Base-by-base conservation (phyloP, 2,888 invertebrate species). In the Quadroppia sp. region DNA sequence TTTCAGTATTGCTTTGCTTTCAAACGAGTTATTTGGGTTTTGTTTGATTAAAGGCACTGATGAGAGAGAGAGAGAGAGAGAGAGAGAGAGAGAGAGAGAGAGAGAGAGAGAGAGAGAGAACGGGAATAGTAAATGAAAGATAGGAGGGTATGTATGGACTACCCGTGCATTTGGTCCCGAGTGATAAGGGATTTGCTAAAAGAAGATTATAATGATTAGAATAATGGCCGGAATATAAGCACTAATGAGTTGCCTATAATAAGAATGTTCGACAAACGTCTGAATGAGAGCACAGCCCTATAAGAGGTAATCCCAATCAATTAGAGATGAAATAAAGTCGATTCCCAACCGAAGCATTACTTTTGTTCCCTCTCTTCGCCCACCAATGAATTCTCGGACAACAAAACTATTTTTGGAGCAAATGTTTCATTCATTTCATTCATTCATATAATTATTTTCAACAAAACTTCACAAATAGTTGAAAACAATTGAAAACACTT, bases 171-270 rank as follows among this genome's bases (percentile, higher is more conserved):
- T 67, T 36, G 42, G 67, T 67, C 42, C 67, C 67, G 42, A 67
- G 67, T 36, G 67, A 67, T 67, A 42, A 67, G 42, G 67, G 67
- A 67, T 67, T 67, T 67, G 42, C 42, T 67, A 67, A 67, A 67
- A 67, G 67, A 67, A 67, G 67, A 67, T 67, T 67, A 67, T 67
- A 9, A 67, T 67, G 67, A 42, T 36, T 42, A 67, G n/a, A 36
- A 67, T 67, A 67, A 67, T 67, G 67, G 67, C 40, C 67, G 32
- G 13, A 56, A 36, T 36, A 36, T 36, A 67, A 67, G 67, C 67
- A 67, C 67, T 67, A 67, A 67, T 67, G 67, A 67, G 67, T 67
- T 67, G 67, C 36, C 67, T 67, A 40, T 42, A 67, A 67, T 67
- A 67, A 20, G 36, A 67, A 67, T 25, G 42, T 40, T 67, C 20